Evolutionary conservation across 2,888 invertebrate species (phyloP).

Genomic region (Aromia moschata): DNA sequence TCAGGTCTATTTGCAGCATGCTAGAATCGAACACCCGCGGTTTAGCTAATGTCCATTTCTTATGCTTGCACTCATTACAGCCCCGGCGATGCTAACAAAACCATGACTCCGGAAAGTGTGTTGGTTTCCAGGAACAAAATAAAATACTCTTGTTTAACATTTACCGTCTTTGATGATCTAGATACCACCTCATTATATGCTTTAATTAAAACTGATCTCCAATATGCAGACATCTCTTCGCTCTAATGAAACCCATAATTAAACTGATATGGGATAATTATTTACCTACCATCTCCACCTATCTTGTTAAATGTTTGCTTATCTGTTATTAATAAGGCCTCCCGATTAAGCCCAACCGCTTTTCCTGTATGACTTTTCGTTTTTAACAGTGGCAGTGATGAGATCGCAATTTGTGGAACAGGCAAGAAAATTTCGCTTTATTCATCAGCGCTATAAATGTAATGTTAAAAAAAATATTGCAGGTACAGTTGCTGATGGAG

Average conservation of each 20-base stretch:
- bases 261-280: conserved; percentile 24
- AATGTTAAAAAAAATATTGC: conserved; percentile 16
- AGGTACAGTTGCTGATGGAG: conserved; percentile 57
- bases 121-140: too few relatives aligned
- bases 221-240: conserved; percentile 8
- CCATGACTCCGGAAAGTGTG: too few relatives aligned
- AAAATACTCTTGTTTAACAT: too few relatives aligned
- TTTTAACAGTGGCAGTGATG: conserved; percentile 10
- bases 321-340: conserved; percentile 25
- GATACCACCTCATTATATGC: too few relatives aligned
- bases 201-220: conserved; percentile 8
- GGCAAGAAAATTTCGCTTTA: conserved; percentile 21
- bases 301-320: conserved; percentile 19
- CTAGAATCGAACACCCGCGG: too few relatives aligned
- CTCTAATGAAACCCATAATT: conserved; percentile 23
- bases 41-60: too few relatives aligned
- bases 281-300: conserved; percentile 21
- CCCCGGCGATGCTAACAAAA: too few relatives aligned
- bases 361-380: conserved; percentile 2
- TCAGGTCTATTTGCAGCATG: too few relatives aligned
- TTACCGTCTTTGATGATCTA: too few relatives aligned
- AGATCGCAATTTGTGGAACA: conserved; percentile 29
- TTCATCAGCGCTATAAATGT: neutral
- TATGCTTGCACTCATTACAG: too few relatives aligned
- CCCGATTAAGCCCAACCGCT: conserved; percentile 8